Conservation (phyloP, 2,888 invertebrate species). For the Eugnorisma glareosa region DNA sequence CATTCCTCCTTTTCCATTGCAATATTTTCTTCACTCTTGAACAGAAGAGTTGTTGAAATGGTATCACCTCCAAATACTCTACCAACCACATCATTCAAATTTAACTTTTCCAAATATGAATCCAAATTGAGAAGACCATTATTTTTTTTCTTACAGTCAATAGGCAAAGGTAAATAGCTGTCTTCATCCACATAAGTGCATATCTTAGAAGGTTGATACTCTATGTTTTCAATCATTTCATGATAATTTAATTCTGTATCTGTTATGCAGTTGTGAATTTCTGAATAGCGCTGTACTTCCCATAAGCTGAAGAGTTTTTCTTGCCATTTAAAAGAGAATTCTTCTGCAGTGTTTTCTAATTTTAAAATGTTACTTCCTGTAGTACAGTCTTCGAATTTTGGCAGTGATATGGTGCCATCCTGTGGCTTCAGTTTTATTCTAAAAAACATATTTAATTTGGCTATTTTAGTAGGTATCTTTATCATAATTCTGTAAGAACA, state of each 20-base stretch:
- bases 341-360: conserved; percentile 73
- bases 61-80: conserved; percentile 70
- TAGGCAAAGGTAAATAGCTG: conserved; percentile 82
- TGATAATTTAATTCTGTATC: conserved; percentile 88
- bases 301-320: conserved; percentile 92
- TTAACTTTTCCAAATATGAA: conserved; percentile 73
- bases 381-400: conserved; percentile 83
- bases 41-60: conserved; percentile 78
- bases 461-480: not conserved
- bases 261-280: conserved; percentile 91
- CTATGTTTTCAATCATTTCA: conserved; percentile 77
- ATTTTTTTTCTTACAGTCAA: conserved; percentile 67
- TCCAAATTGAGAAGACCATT: conserved; percentile 67
- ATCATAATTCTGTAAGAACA: not conserved
- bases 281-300: conserved; percentile 91
- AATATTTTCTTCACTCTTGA: conserved; percentile 79
- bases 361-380: conserved; percentile 70
- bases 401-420: conserved; percentile 79
- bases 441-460: conserved; percentile 34
- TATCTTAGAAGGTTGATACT: conserved; percentile 77
- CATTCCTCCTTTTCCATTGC: conserved; percentile 73
- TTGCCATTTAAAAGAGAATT: conserved; percentile 92
- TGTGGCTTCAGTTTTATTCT: conserved; percentile 83
- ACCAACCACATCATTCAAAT: conserved; percentile 69
- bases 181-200: conserved; percentile 92